Conservation (phyloP, 2,113 vertebrate genomes). For the Saguinus imperator region DNA sequence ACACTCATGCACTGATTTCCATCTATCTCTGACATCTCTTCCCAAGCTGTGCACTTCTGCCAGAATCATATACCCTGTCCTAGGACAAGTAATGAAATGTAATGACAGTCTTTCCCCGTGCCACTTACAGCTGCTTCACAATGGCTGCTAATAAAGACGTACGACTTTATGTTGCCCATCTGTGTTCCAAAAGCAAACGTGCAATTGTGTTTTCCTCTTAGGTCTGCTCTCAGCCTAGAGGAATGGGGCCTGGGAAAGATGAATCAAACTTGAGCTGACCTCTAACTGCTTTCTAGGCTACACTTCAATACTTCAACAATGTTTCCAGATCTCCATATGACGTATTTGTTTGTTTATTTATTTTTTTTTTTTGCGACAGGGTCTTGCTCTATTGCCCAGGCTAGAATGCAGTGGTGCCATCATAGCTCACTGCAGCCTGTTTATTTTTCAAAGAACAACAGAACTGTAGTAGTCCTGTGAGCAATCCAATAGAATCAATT, state of each 20-base stretch:
- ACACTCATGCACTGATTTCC: slow-evolving; percentile 1
- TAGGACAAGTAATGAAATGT: slow-evolving; percentile 27
- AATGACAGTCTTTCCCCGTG: background rate
- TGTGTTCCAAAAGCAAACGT: background rate
- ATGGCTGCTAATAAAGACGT: slow-evolving; percentile 63
- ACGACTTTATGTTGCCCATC: background rate
- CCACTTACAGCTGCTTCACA: slow-evolving; percentile 46
- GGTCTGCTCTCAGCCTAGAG: background rate
- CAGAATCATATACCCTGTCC: slow-evolving; percentile 54
- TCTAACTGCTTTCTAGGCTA: background rate
- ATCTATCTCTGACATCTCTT: slow-evolving; percentile 62
- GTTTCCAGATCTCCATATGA: background rate
- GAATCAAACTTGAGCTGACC: background rate
- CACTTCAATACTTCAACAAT: background rate
- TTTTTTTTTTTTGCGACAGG: no score
- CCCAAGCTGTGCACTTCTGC: background rate
- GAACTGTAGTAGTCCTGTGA: background rate
- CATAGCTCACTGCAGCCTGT: no score
- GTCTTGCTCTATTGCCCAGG: no score
- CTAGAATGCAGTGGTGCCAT: no score
- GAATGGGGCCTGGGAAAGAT: background rate
- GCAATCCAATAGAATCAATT: background rate
- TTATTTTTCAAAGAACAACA: slow-evolving; percentile 43
- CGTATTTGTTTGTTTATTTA: background rate
- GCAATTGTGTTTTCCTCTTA: background rate